A percentile compares a stretch with the other conserved stretches of the same genome.
Evolutionary conservation across 2,113 vertebrate species (phyloP).

Genomic region (Prochilodus magdalenae): DNA sequence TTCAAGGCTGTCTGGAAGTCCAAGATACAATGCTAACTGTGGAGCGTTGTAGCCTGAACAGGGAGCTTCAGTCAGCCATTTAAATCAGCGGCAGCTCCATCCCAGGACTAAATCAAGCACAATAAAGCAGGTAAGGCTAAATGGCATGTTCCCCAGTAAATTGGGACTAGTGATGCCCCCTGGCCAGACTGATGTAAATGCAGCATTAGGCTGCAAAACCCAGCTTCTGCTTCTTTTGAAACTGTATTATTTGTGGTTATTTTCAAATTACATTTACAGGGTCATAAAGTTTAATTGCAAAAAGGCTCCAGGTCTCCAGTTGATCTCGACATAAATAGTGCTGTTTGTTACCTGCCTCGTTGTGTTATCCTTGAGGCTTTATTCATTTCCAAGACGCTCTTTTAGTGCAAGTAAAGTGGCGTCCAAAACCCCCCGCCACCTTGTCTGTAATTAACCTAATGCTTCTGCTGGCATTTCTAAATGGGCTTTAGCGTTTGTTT

Average conservation of each 20-base stretch:
- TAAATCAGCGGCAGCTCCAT: no score
- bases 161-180: no score
- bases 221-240: neutral
- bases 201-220: no score
- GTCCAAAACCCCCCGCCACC: neutral
- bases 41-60: no score
- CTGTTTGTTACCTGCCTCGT: neutral
- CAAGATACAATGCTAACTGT: no score
- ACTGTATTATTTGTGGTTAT: neutral
- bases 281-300: neutral
- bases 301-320: neutral
- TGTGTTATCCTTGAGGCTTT: neutral
- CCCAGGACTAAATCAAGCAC: no score
- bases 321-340: neutral
- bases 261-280: neutral
- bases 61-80: no score
- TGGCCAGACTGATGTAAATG: no score
- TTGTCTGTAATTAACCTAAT: slow-evolving; percentile 9
- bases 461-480: neutral
- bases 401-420: neutral
- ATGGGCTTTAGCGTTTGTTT: neutral
- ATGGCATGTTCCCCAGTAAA: no score
- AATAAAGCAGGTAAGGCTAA: no score
- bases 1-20: no score
- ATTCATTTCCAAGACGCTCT: neutral